phyloP scores from a whole-genome alignment of 23 tunicate species.

The Botrylloides violaceus region DNA sequence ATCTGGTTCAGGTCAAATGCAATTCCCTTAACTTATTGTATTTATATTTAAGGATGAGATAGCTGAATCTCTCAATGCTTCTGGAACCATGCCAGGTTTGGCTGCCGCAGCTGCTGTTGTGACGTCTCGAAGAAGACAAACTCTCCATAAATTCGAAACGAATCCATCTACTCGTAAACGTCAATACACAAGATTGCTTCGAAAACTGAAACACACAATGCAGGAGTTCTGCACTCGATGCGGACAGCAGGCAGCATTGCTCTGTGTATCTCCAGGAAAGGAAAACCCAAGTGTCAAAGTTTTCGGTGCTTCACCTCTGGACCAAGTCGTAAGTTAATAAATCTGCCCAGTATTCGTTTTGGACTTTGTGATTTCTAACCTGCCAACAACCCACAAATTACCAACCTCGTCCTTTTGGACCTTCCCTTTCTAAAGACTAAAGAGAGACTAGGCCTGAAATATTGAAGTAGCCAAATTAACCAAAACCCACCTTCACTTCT shows the following conservation, averaged over 20 bases:
- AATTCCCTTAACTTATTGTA: too few species aligned
- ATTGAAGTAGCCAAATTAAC: too few species aligned
- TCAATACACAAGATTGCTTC: slow-evolving; percentile 49
- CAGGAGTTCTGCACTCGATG: slow-evolving; percentile 80
- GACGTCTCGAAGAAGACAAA: slow-evolving; percentile 38
- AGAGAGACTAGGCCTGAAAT: too few species aligned
- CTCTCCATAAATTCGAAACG: slow-evolving; percentile 63
- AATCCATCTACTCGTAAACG: slow-evolving; percentile 71
- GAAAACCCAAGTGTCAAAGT: slow-evolving; percentile 61
- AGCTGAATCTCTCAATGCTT: slow-evolving; percentile 35
- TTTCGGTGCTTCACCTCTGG: slow-evolving; percentile 78
- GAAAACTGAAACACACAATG: slow-evolving; percentile 80
- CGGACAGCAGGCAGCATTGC: slow-evolving; percentile 89
- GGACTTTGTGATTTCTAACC: too few species aligned
- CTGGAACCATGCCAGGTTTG: slow-evolving; percentile 72
- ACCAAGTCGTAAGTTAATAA: slow-evolving; percentile 53
- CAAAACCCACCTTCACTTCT: too few species aligned
- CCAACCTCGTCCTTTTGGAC: too few species aligned
- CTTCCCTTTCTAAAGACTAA: too few species aligned
- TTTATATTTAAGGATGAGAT: slow-evolving; percentile 80
- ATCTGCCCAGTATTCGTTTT: too few species aligned
- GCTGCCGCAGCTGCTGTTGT: slow-evolving; percentile 91
- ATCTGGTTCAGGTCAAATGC: too few species aligned
- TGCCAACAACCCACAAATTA: too few species aligned
- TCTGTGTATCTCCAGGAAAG: slow-evolving; percentile 86